phyloP scores from a whole-genome alignment of 2,113 vertebrate genomes.

The Micronycteris hirsuta region DNA sequence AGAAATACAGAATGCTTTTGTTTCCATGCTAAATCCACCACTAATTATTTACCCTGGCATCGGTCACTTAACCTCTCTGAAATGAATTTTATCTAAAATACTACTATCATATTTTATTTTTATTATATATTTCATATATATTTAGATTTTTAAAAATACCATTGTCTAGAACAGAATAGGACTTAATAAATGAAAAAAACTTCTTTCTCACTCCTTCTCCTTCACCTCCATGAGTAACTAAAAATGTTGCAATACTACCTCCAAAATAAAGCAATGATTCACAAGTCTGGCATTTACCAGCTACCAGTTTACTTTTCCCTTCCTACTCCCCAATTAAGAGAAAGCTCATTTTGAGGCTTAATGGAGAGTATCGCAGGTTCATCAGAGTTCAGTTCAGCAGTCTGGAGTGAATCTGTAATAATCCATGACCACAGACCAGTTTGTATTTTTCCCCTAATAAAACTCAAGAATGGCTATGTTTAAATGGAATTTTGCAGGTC shows the following conservation, averaged over 20 bases:
- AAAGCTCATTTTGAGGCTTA: slow-evolving; percentile 75
- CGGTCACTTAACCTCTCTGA: slow-evolving; percentile 7
- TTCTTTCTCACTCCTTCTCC: background rate
- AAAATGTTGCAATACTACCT: slow-evolving; percentile 43
- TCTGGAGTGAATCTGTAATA: slow-evolving; percentile 74
- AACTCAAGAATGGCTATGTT: slow-evolving; percentile 71
- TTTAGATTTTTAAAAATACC: background rate
- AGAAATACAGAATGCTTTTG: background rate
- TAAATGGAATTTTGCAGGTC: slow-evolving; percentile 75
- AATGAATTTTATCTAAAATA: slow-evolving; percentile 30
- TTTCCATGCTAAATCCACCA: background rate
- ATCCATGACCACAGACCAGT: slow-evolving; percentile 72
- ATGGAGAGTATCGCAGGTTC: slow-evolving; percentile 72
- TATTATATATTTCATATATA: background rate
- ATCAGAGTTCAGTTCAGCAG: slow-evolving; percentile 72
- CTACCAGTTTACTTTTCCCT: slow-evolving; percentile 58
- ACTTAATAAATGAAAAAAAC: background rate
- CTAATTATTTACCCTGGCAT: background rate
- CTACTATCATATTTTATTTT: background rate
- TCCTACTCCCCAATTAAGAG: slow-evolving; percentile 69
- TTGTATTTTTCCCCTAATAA: slow-evolving; percentile 75
- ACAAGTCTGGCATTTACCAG: slow-evolving; percentile 44
- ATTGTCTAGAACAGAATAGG: background rate
- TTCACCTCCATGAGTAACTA: slow-evolving; percentile 6
- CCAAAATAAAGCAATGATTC: slow-evolving; percentile 52